A percentile compares a stretch with the other conserved stretches of the same genome.
Conservation (phyloP, 2,888 invertebrate genomes). For the Noctua comes region DNA sequence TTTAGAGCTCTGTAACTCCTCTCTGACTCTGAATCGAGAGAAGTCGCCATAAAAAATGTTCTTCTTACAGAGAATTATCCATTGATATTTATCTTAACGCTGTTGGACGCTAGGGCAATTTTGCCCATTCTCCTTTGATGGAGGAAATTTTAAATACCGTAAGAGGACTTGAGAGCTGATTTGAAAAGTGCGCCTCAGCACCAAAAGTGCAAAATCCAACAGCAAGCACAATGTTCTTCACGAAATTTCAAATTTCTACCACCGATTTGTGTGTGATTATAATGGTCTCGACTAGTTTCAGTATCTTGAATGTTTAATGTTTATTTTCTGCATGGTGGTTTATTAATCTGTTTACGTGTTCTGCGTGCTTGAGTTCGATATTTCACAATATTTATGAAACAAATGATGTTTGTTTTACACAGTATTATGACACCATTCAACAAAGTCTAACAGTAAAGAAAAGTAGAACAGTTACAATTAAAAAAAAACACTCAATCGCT, state of each 20-base stretch:
- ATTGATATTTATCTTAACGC: too few relatives aligned
- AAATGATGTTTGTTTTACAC: not conserved
- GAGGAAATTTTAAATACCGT: too few relatives aligned
- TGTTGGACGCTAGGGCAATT: too few relatives aligned
- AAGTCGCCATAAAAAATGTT: too few relatives aligned
- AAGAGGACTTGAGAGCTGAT: not conserved
- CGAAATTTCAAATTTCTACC: not conserved
- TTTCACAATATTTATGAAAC: constrained; percentile 1
- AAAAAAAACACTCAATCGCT: constrained; percentile 1
- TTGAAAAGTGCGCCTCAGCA: not conserved
- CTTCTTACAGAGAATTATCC: too few relatives aligned
- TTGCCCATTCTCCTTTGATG: too few relatives aligned
- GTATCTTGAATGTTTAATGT: not conserved
- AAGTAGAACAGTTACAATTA: not conserved
- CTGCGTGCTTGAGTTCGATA: not conserved
- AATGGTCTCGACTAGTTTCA: not conserved
- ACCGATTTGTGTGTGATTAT: not conserved
- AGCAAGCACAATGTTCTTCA: not conserved
- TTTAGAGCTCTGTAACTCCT: too few relatives aligned
- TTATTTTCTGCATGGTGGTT: not conserved
- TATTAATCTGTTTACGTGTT: not conserved
- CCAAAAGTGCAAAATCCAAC: not conserved
- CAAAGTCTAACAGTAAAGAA: not conserved
- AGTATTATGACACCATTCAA: not conserved
- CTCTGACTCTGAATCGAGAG: too few relatives aligned